phyloP scores from a whole-genome alignment of 2,888 invertebrate species.

The Polydrusus pterygomalis region DNA sequence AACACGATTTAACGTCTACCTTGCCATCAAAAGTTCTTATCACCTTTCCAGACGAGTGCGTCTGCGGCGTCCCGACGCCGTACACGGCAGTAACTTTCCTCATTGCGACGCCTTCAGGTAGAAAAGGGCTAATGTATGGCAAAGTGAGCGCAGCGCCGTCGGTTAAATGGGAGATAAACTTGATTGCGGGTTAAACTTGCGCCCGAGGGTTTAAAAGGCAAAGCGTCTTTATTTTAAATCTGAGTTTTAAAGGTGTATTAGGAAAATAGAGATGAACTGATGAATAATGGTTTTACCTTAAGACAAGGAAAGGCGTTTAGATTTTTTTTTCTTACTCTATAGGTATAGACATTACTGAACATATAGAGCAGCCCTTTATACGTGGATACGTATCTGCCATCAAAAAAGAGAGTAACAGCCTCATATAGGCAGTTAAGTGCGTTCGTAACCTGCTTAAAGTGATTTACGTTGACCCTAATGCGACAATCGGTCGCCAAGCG shows the following conservation, averaged over 20 bases:
- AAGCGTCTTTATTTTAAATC: constrained; percentile 12
- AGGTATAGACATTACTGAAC: too few species aligned
- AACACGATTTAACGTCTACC: constrained; percentile 62
- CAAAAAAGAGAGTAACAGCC: constrained; percentile 18
- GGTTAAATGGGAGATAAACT: constrained; percentile 44
- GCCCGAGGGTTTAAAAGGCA: neutral
- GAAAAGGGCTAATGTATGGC: constrained; percentile 52
- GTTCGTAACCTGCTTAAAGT: constrained; percentile 48
- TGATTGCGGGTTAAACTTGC: constrained; percentile 30
- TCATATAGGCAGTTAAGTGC: constrained; percentile 29
- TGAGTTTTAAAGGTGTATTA: neutral
- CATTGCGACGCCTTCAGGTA: constrained; percentile 52
- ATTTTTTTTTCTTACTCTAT: neutral
- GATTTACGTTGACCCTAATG: constrained; percentile 54
- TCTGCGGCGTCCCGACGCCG: constrained; percentile 62
- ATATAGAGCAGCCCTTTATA: neutral
- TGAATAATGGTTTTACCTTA: too few species aligned
- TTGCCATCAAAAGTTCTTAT: constrained; percentile 68
- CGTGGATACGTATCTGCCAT: constrained; percentile 16
- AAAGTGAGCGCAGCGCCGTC: constrained; percentile 38
- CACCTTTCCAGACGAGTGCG: constrained; percentile 70
- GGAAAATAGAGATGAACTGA: neutral
- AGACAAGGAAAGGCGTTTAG: too few species aligned
- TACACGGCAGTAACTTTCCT: constrained; percentile 46
- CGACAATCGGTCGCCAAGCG: constrained; percentile 34